Evolutionary conservation across 2,888 invertebrate genomes (phyloP), one percentile per base, ranked within the genome.

Genomic region (Drosophila parthenogenetica): DNA sequence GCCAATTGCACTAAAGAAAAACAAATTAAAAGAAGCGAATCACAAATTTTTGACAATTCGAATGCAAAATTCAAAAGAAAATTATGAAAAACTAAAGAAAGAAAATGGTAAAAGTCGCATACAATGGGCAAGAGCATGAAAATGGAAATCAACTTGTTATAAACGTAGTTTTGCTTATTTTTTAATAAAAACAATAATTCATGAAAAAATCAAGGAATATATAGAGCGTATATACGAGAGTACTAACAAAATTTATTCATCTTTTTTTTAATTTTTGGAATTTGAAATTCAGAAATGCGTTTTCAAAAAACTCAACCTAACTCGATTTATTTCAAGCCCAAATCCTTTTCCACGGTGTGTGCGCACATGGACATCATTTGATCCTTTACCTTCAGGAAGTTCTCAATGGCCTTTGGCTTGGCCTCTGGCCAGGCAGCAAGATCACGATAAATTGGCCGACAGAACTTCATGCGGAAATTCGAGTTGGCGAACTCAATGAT

Each of bases 391-490:
- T 93, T 92, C 45, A 94, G 90, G 92, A 96, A 98, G 85, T 95
- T 96, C 29, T 95, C 93, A 49, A 97, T 93, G 0, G 97, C 95
- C 70, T 89, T 91, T 1, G 93, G 92, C 69, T 96, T 94, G 0
- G 95, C 94, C 19, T 94, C 94, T 69, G 96, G 95, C 98, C 98
- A 98, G 0, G 93, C 93, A 80, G 95, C 96, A 64, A 98, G 93
- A 89, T 97, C 97, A 69, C 96, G 95, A 92, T 97, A 98, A 50
- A 98, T 93, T 2, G 98, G 98, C 35, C 97, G 94, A 2, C 97
- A 95, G 92, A 95, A 98, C 92, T 98, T 98, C 96, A 98, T 97
- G 59, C 98, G 94, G 37, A 98, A 98, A 89, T 97, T 95, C 16
- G 94, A 94, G 77, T 96, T 97, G 8, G 97, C 94, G 93, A 98